Evolutionary conservation across 1,140 invertebrate species (phyloP).

Genomic region (Drosophila orena): DNA sequence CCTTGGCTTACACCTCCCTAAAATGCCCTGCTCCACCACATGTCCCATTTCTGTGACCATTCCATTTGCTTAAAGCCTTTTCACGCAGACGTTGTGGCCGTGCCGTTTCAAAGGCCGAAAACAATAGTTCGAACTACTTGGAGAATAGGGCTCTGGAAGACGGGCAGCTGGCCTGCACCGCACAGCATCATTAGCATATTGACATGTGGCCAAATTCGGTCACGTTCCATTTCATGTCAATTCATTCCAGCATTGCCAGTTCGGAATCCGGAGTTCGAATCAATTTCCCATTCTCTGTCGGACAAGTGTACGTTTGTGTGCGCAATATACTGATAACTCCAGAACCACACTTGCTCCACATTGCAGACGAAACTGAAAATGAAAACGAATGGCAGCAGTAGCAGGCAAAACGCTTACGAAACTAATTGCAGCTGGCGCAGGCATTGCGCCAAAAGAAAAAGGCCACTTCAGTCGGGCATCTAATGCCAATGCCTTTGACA

Average conservation of each 20-base stretch:
- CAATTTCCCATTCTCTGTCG: slow-evolving; percentile 56
- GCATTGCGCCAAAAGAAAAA: neutral
- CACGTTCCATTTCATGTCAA: slow-evolving; percentile 82
- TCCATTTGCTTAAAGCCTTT: slow-evolving; percentile 45
- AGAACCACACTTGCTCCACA: slow-evolving; percentile 10
- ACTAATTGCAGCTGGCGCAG: slow-evolving; percentile 51
- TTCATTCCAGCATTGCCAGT: slow-evolving; percentile 60
- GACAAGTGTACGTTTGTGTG: neutral
- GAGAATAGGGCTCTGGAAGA: too few relatives aligned
- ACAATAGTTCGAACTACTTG: slow-evolving; percentile 4
- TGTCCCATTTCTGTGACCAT: slow-evolving; percentile 35
- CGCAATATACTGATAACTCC: slow-evolving; percentile 29
- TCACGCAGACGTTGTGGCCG: slow-evolving; percentile 3
- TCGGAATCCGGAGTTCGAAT: slow-evolving; percentile 52
- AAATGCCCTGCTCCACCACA: neutral
- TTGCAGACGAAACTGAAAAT: slow-evolving; percentile 16
- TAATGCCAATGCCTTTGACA: slow-evolving; percentile 49
- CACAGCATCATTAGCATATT: slow-evolving; percentile 78
- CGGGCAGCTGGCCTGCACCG: slow-evolving; percentile 13
- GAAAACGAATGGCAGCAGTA: slow-evolving; percentile 14
- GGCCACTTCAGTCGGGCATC: slow-evolving; percentile 1
- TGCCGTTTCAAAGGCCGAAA: slow-evolving; percentile 2
- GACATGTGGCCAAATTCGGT: slow-evolving; percentile 81
- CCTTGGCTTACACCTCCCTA: neutral
- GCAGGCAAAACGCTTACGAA: slow-evolving; percentile 44